Conservation (phyloP, 2,797 vertebrate genomes). For the Miichthys miiuy region DNA sequence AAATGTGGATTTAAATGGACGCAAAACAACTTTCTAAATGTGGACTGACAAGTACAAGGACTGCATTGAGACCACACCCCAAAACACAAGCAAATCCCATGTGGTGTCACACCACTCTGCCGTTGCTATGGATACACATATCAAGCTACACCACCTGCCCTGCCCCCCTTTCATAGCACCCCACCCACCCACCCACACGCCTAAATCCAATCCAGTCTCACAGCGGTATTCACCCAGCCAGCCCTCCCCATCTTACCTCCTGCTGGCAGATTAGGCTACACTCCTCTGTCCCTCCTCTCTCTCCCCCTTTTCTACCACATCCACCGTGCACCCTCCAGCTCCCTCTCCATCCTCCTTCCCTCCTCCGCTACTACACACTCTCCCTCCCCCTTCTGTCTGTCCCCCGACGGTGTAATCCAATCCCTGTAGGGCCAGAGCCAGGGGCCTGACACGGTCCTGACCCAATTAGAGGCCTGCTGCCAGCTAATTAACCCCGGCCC, state of each 20-base stretch:
- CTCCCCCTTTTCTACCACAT: conserved; percentile 43
- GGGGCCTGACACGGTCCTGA: conserved; percentile 85
- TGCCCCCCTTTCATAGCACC: conserved; percentile 55
- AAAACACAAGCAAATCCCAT: conserved; percentile 72
- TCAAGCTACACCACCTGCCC: conserved; percentile 84
- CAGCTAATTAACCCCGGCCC: conserved; percentile 84
- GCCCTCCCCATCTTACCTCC: conserved; percentile 66
- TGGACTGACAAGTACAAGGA: conserved; percentile 22
- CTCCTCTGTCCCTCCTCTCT: conserved; percentile 53
- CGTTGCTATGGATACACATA: conserved; percentile 81
- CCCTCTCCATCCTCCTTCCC: conserved; percentile 47
- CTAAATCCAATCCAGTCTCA: conserved; percentile 70
- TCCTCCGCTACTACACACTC: conserved; percentile 30
- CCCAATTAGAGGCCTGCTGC: conserved; percentile 85
- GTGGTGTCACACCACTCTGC: conserved; percentile 73
- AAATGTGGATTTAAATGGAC: neutral
- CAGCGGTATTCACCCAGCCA: conserved; percentile 55
- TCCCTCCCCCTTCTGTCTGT: conserved; percentile 68
- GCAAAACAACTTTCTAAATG: conserved; percentile 47
- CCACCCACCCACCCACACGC: conserved; percentile 28
- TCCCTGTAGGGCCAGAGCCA: conserved; percentile 83
- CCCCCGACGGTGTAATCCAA: conserved; percentile 83
- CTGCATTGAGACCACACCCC: conserved; percentile 62
- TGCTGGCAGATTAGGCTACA: conserved; percentile 76
- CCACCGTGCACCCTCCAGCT: conserved; percentile 56